phyloP scores from a whole-genome alignment of 2,888 invertebrate genomes.

The Orchestes rusci region DNA sequence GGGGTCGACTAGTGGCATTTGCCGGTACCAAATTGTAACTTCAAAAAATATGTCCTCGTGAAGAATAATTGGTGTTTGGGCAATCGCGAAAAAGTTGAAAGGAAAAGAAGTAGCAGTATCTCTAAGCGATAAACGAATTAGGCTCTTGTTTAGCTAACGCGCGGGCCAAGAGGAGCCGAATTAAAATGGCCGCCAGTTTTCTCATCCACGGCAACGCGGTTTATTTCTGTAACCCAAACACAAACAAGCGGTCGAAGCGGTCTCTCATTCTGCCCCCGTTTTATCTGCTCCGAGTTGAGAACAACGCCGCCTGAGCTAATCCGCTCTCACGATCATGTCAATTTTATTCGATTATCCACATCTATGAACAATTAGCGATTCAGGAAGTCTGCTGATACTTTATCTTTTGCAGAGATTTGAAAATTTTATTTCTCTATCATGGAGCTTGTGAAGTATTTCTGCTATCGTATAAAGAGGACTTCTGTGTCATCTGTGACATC shows the following conservation, averaged over 20 bases:
- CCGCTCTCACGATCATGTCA: conserved; percentile 35
- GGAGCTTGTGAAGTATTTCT: no score
- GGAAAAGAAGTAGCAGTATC: conserved; percentile 20
- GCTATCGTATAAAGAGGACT: no score
- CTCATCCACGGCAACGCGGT: conserved; percentile 30
- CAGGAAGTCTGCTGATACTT: no score
- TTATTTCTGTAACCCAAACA: conserved; percentile 49
- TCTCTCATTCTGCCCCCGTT: conserved; percentile 11
- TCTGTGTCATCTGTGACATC: no score
- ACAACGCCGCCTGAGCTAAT: conserved; percentile 35
- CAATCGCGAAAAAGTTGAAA: no score
- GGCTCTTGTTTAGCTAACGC: conserved; percentile 40
- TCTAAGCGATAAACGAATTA: conserved; percentile 41
- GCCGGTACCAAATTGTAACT: no score
- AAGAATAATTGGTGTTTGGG: no score
- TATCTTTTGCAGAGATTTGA: no score
- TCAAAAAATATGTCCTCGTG: no score
- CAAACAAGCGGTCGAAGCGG: conserved; percentile 39
- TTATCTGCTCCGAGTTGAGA: conserved; percentile 10
- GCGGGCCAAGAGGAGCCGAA: conserved; percentile 30
- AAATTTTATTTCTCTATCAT: no score
- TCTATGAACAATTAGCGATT: conserved; percentile 7
- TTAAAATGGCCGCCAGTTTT: conserved; percentile 40
- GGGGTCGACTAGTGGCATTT: no score
- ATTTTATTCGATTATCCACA: conserved; percentile 16